Evolutionary conservation across 2,797 vertebrate genomes (phyloP).

Genomic region (Anguilla marmorata): DNA sequence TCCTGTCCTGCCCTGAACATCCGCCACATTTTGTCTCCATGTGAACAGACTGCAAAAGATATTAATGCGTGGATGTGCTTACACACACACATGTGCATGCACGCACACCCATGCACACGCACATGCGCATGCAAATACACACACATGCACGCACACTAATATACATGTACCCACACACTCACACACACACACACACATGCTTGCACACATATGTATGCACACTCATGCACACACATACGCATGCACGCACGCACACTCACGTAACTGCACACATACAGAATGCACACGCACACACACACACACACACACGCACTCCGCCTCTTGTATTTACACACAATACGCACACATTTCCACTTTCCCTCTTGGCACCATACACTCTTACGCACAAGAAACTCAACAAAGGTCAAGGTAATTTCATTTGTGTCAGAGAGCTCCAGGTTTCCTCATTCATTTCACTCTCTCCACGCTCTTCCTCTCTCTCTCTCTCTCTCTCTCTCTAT

Average conservation of each 20-base stretch:
- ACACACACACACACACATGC: slow-evolving; percentile 5
- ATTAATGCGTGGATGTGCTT: neutral
- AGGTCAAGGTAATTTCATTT: too few relatives aligned
- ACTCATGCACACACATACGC: neutral
- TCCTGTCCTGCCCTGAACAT: neutral
- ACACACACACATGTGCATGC: neutral
- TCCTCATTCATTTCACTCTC: too few relatives aligned
- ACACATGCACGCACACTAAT: slow-evolving; percentile 26
- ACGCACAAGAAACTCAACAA: slow-evolving; percentile 23
- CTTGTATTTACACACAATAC: neutral
- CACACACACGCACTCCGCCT: neutral
- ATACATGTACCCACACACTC: slow-evolving; percentile 41
- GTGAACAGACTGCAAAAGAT: neutral
- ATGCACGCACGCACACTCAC: too few relatives aligned
- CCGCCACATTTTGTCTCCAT: neutral
- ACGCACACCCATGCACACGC: slow-evolving; percentile 24
- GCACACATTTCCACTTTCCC: slow-evolving; percentile 22
- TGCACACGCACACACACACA: neutral
- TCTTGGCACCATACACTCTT: slow-evolving; percentile 28
- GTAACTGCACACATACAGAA: too few relatives aligned
- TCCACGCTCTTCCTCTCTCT: slow-evolving; percentile 24
- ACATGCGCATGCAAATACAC: slow-evolving; percentile 25
- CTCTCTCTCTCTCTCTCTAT: neutral
- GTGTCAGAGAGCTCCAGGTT: too few relatives aligned
- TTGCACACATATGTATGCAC: neutral